phyloP scores from a whole-genome alignment of 2,888 invertebrate genomes.

The Calliopum simillimum region DNA sequence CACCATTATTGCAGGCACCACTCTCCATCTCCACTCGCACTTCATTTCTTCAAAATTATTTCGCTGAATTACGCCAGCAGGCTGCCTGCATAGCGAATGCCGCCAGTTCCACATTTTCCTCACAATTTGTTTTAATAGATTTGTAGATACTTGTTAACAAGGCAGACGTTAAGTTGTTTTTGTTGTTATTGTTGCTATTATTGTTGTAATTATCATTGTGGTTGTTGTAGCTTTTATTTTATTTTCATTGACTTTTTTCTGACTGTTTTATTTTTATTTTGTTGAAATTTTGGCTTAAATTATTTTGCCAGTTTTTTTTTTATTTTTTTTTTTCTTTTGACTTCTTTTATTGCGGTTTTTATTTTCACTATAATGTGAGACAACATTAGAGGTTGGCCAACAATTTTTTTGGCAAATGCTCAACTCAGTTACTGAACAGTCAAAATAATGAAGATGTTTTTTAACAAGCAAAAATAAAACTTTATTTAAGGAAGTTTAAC shows the following conservation, averaged over 20 bases:
- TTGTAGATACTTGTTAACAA: conserved; percentile 23
- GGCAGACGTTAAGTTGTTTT: conserved; percentile 19
- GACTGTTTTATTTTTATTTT: conserved; percentile 40
- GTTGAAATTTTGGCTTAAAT: conserved; percentile 31
- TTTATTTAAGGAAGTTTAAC: too few species aligned
- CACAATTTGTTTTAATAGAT: conserved; percentile 28
- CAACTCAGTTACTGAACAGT: too few species aligned
- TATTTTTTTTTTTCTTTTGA: conserved; percentile 41
- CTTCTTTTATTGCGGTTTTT: conserved; percentile 28
- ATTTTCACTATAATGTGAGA: conserved; percentile 9
- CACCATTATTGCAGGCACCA: too few species aligned
- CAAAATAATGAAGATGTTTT: too few species aligned
- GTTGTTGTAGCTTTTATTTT: conserved; percentile 24
- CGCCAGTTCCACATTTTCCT: conserved; percentile 19
- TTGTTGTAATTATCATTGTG: conserved; percentile 14
- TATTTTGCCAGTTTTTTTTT: not conserved
- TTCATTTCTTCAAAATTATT: conserved; percentile 4
- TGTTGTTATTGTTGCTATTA: conserved; percentile 7
- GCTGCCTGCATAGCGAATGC: too few species aligned
- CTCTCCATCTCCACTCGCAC: not conserved
- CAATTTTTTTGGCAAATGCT: conserved; percentile 31
- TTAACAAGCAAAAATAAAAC: too few species aligned
- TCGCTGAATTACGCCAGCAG: not conserved
- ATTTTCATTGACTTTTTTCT: conserved; percentile 5
- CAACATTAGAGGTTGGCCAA: conserved; percentile 24